phyloP scores from a whole-genome alignment of 2,888 invertebrate species.

The Amblyteles armatorius region DNA sequence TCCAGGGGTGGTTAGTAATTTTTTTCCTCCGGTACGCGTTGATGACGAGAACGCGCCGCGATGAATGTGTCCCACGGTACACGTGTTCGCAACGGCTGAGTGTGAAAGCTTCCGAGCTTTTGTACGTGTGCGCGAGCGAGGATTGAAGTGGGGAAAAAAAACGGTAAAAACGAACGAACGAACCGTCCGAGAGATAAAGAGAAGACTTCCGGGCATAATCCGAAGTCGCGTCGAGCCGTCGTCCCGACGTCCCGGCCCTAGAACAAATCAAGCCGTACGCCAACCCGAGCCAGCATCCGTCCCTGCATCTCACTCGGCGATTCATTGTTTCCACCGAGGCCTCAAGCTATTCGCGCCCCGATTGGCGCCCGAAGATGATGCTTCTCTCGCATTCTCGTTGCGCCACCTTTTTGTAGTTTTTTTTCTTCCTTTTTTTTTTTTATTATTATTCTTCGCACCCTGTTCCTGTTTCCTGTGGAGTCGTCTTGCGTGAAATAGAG shows the following conservation, averaged over 20 bases:
- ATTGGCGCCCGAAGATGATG: conserved; percentile 76
- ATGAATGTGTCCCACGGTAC: conserved; percentile 58
- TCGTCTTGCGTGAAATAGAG: conserved; percentile 25
- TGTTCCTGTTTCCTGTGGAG: conserved; percentile 35
- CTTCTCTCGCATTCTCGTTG: conserved; percentile 58
- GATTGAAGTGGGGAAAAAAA: conserved; percentile 41
- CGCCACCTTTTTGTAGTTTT: conserved; percentile 14
- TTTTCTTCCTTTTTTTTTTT: neutral
- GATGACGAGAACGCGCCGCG: conserved; percentile 56
- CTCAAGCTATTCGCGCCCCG: conserved; percentile 69
- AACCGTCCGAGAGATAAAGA: conserved; percentile 77
- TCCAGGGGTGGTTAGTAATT: conserved; percentile 56
- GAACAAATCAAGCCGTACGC: conserved; percentile 83
- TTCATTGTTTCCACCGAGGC: conserved; percentile 40
- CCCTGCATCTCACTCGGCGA: conserved; percentile 25
- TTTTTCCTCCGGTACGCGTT: conserved; percentile 54
- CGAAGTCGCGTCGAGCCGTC: conserved; percentile 74
- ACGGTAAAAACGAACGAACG: conserved; percentile 43
- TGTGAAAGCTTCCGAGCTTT: conserved; percentile 28
- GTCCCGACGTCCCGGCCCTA: conserved; percentile 73
- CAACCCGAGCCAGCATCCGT: conserved; percentile 56
- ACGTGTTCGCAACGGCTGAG: conserved; percentile 57
- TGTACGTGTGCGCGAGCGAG: conserved; percentile 50
- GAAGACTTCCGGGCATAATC: conserved; percentile 84
- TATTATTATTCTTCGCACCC: conserved; percentile 16